Base-by-base conservation (phyloP, 2,797 vertebrate genomes). In the Monodelphis domestica region DNA sequence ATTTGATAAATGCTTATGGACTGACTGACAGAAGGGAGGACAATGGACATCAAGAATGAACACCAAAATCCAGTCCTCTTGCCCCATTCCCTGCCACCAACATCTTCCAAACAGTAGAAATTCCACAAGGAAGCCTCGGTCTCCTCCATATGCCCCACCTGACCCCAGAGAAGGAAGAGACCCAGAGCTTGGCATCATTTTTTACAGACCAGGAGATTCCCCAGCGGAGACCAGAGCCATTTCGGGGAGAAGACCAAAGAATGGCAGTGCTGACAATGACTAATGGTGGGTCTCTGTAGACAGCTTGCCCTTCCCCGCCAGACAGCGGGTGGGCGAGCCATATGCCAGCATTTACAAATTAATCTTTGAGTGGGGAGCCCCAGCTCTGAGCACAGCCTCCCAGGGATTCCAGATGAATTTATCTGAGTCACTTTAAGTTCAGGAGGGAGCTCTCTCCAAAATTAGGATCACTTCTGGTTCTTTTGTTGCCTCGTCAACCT, bases 301-400 rank as follows among this genome's bases (percentile, higher is more conserved):
- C 96, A 92, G 88, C 1, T 5, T 70, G 96, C 96, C 97, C 97
- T 97, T 96, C 63, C 4, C 88, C 78, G 89, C 29, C 90, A 94
- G 97, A 29, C 93, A 89, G 54, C 11, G 56, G 92, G 56, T 93
- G 94, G 78, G 95, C 96, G 96, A 84, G 91, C 97, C 93, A 26
- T 90, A 97, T 98, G 98, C 97, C 98, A 97, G 97, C 97, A 29
- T 93, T 94, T 96, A 90, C 96, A 97, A 94, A 97, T 94, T 0
- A 95, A 95, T 97, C 96, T 97, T 87, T 87, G 92, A 56, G 87
- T 59, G 38, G 70, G 89, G 95, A 91, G 96, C 94, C 26, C 89
- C 96, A 94, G 96, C 87, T 90, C 17, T 70, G 92, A 45, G 63
- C 87, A 93, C 30, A 78, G 88, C 90, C 90, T 92, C 3, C 95